Conservation (phyloP, 1,140 invertebrate species). For the Leptinotarsa texana region DNA sequence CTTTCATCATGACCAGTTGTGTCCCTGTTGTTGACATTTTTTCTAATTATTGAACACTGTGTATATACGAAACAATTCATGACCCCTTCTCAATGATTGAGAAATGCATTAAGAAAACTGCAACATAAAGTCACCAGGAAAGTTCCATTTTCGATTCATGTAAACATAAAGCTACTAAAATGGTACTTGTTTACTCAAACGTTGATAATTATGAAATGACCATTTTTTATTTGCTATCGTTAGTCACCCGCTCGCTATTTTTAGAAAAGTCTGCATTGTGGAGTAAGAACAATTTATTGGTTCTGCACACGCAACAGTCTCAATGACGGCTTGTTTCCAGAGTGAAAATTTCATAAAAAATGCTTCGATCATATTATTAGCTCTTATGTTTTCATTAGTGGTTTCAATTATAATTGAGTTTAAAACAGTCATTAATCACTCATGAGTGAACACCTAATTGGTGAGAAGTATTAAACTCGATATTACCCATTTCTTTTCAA, state of each 20-base stretch:
- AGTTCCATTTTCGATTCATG: not conserved
- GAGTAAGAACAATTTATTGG: slow-evolving; percentile 16
- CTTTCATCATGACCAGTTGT: no score
- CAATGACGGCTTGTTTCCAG: not conserved
- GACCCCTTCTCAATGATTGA: no score
- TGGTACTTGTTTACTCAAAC: slow-evolving; percentile 14
- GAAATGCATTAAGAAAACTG: no score
- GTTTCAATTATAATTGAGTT: not conserved
- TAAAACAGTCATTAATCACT: not conserved
- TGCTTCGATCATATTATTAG: not conserved
- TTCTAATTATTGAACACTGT: no score
- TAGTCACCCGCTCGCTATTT: slow-evolving; percentile 15
- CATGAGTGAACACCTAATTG: slow-evolving; percentile 3
- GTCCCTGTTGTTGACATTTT: no score
- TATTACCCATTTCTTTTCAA: no score
- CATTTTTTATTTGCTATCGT: slow-evolving; percentile 13
- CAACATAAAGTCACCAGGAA: no score
- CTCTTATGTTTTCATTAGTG: not conserved
- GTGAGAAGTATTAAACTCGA: not conserved
- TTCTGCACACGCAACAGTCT: slow-evolving; percentile 2
- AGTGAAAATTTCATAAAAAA: not conserved
- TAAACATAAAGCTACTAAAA: slow-evolving; percentile 10
- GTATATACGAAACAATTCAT: no score
- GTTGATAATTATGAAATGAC: not conserved
- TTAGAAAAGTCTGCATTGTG: slow-evolving; percentile 17